Conservation (phyloP, 2,113 vertebrate genomes). For the Gallinago jamesoni region DNA sequence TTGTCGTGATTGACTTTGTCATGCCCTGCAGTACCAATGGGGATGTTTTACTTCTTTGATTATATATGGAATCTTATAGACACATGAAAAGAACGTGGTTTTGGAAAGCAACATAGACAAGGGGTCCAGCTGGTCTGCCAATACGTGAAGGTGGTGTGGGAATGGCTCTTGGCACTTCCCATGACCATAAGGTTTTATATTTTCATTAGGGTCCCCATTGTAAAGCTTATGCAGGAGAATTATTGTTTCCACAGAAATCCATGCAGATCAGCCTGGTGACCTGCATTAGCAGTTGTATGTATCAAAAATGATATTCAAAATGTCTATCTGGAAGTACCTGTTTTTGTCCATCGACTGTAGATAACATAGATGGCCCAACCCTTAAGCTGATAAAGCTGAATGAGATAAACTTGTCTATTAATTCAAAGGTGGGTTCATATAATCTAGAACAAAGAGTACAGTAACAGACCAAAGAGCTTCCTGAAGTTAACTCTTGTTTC, state of each 20-base stretch:
- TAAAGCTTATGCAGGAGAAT: not conserved
- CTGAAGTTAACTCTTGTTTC: not conserved
- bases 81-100: fast-evolving
- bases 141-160: not conserved
- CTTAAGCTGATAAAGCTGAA: not conserved
- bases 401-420: not conserved
- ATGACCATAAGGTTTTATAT: not conserved
- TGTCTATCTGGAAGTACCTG: not conserved
- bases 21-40: not conserved
- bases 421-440: not conserved
- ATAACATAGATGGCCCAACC: not conserved
- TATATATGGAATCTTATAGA: not conserved
- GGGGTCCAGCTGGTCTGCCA: not conserved
- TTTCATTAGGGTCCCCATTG: not conserved
- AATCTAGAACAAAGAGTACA: not conserved
- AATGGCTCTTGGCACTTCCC: not conserved
- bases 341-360: not conserved
- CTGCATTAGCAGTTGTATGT: not conserved
- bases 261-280: not conserved
- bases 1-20: not conserved
- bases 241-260: not conserved
- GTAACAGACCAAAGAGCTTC: not conserved
- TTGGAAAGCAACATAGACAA: not conserved
- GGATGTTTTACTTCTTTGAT: not conserved
- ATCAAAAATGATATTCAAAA: not conserved